These are phyloP conservation scores for Ophioninae sp. DNA, from an alignment of 2,888 invertebrate genomes.

Conservation along the genomic window DNA sequence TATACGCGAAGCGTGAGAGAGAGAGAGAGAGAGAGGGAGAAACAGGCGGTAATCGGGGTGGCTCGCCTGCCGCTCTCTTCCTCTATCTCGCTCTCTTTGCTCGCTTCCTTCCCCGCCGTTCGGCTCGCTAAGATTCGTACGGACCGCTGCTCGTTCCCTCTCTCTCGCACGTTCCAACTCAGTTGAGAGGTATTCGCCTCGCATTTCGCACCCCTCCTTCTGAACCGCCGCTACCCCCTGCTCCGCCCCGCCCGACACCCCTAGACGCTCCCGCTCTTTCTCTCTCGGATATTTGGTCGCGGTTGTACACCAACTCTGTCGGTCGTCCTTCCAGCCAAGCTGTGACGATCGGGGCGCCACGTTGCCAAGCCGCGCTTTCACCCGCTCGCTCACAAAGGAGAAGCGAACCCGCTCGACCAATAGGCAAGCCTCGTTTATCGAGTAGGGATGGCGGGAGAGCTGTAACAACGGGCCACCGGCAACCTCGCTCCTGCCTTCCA, in stretches of 20 bases:
- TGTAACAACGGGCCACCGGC: slow-evolving; percentile 71
- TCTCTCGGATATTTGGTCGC: slow-evolving; percentile 48
- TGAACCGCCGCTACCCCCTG: slow-evolving; percentile 12
- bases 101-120: slow-evolving; percentile 57
- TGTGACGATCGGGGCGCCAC: slow-evolving; percentile 73
- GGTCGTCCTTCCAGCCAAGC: slow-evolving; percentile 73
- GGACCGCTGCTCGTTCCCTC: slow-evolving; percentile 54
- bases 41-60: slow-evolving; percentile 57
- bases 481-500: slow-evolving; percentile 74
- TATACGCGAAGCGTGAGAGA: slow-evolving; percentile 11
- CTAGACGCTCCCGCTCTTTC: neutral
- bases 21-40: slow-evolving; percentile 33
- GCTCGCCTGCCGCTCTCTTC: slow-evolving; percentile 47
- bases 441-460: slow-evolving; percentile 78
- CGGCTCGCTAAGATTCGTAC: slow-evolving; percentile 60
- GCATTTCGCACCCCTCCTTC: slow-evolving; percentile 46
- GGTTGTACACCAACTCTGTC: slow-evolving; percentile 55
- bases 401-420: slow-evolving; percentile 75
- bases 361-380: slow-evolving; percentile 79
- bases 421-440: slow-evolving; percentile 64
- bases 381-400: slow-evolving; percentile 81
- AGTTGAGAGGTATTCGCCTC: slow-evolving; percentile 64
- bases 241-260: slow-evolving; percentile 17
- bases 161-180: slow-evolving; percentile 63
- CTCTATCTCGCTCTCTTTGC: slow-evolving; percentile 51